Base-by-base conservation (phyloP, 2,113 vertebrate species). In the Notechis scutatus region DNA sequence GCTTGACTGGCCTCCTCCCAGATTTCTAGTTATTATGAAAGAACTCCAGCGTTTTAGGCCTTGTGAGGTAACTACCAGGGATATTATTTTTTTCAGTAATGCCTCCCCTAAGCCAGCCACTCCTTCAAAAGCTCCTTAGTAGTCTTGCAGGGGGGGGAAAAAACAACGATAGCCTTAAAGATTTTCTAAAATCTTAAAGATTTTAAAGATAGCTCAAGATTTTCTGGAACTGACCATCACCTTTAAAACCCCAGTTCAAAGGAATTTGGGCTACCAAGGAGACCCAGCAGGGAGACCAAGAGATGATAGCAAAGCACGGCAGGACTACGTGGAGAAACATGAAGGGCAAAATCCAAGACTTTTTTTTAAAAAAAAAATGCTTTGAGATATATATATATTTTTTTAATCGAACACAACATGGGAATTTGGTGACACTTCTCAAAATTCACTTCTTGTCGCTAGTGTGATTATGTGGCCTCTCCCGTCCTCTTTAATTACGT, bases 341-440 rank as follows among this genome's bases (percentile, higher is more conserved):
- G 95, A 96, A 96, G 95, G 96, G 95, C 94, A 94, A 92, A 85
- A 91, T 85, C 85, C 0, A 24, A 94, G 93, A 93, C 3, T 24
- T 6, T 21, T 56, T 21, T 56, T 18, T 2, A 42, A 42, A 3
- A 64, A 29, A 64, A 94, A 93, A 94, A 45, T 85, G 95, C 92
- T 93, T 96, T 90, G 95, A 93, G 92, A 95, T 93, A 95, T 97
- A 8, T 47, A 45, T 50, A 39, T 39, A 39, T 52, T 10, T 26
- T 61, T 96, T 97, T 97, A 47, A 95, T 96, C 95, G 96, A 29
- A 85, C 91, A 95, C 95, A 93, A 96, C 96, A 96, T 95, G 88
- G 94, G 94, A 95, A 96, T 93, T 93, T 69, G 81, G 94, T 95
- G 90, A 96, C 96, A 94, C 94, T 94, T 93, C 12, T 95, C 95